These are phyloP conservation scores for Clarias fuscus DNA, from an alignment of 2,797 vertebrate species.

Conservation along the genomic window DNA sequence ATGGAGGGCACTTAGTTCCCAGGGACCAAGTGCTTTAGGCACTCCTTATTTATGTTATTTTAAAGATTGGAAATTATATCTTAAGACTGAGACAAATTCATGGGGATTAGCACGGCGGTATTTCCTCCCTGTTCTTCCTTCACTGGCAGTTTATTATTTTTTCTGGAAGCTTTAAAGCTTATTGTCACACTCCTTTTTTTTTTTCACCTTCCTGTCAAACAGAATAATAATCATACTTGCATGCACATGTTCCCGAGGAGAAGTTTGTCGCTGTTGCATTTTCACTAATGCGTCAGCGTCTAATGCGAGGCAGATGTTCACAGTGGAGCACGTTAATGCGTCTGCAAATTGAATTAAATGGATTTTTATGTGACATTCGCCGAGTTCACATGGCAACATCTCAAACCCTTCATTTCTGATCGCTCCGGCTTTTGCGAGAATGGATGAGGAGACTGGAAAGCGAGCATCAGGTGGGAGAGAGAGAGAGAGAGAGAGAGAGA, in stretches of 20 bases:
- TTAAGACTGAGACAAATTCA: not conserved
- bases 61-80: not conserved
- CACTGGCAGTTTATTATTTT: not conserved
- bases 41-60: not conserved
- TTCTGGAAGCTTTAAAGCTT: not conserved
- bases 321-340: conserved; percentile 25
- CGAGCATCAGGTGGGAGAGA: not conserved
- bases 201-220: conserved; percentile 2
- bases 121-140: not conserved
- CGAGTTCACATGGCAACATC: conserved; percentile 26
- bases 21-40: not conserved
- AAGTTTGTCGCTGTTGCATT: not conserved
- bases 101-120: not conserved
- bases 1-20: not conserved
- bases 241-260: not conserved
- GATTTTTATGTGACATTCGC: not conserved
- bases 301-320: conserved; percentile 38
- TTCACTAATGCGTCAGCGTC: conserved; percentile 22
- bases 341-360: conserved; percentile 44
- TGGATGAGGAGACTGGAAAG: not conserved
- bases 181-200: not conserved
- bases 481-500: no score
- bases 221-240: not conserved
- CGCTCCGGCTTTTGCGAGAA: not conserved
- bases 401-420: conserved; percentile 4